Evolutionary conservation across 2,888 invertebrate species (phyloP), one percentile per base, ranked within the genome.

Genomic region (Romanomermis culicivorax): DNA sequence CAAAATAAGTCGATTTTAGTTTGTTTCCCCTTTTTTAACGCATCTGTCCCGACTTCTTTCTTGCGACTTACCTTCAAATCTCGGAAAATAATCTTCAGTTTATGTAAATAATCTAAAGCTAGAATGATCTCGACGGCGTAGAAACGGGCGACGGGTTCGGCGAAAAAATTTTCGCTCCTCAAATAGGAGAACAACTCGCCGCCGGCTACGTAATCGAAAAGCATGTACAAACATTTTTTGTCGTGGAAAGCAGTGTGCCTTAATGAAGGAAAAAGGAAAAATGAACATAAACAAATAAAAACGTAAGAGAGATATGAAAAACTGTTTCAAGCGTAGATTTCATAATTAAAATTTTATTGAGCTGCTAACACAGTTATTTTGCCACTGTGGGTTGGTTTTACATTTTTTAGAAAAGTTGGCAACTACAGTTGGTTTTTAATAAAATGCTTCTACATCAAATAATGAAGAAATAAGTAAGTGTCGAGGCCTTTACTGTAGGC

Each of bases 141-240:
- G 73, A 95, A 93, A 68, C 84, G 84, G 64, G 81, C 79, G 64
- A 83, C 82, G 63, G 81, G 79, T 53, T 70, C 70, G 47, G 70
- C 70, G 74, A 93, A 93, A 67, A 84, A 76, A 59, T 89, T 88
- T 36, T 85, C 83, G 69, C 85, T 86, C 62, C 93, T 78, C 60
- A 95, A 75, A 71, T 93, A 93, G 7, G 89, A 86, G 73, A 95
- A 95, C 29, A 95, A 77, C 72, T 95, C 95, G 11, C 95, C 95
- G 11, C 95, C 89, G 61, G 86, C 85, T 1, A 91, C 85, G 72
- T 87, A 95, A 71, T 95, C 93, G 70, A 95, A 82, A 57, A 93
- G 77, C 91, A 95, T 91, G 74, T 91, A 95, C 59, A 95, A 79
- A 69, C 85, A 85, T 53, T 80, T 79, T 64, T 83, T 80, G 69